Conservation (phyloP, 1,140 invertebrate genomes). For the Potamilus streckersoni region DNA sequence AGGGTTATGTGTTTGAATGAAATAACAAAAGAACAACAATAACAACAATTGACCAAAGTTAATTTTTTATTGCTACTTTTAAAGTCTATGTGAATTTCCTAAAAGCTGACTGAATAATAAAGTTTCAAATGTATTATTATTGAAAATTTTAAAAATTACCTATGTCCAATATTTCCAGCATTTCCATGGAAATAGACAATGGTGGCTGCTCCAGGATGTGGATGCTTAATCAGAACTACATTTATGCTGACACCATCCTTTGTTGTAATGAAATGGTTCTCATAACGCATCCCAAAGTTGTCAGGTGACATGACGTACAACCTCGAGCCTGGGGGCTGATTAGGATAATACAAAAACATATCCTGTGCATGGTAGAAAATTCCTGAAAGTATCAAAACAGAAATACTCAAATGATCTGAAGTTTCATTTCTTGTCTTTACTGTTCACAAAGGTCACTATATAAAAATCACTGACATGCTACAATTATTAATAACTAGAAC, state of each 20-base stretch:
- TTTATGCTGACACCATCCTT: constrained; percentile 86
- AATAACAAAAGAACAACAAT: too few relatives aligned
- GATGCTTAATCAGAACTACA: constrained; percentile 87
- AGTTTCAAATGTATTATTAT: too few relatives aligned
- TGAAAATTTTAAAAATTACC: constrained; percentile 69
- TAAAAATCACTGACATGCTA: too few relatives aligned
- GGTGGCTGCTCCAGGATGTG: constrained; percentile 74
- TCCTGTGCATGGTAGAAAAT: constrained; percentile 86
- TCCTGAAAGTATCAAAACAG: constrained; percentile 35
- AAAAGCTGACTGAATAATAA: too few relatives aligned
- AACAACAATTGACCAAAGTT: too few relatives aligned
- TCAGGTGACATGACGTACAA: constrained; percentile 88
- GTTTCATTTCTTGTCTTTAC: too few relatives aligned
- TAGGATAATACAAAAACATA: constrained; percentile 87
- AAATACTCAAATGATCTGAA: too few relatives aligned
- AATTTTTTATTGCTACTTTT: too few relatives aligned
- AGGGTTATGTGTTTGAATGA: too few relatives aligned
- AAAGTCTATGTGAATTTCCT: too few relatives aligned
- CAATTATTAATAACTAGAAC: too few relatives aligned
- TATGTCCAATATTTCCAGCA: constrained; percentile 95
- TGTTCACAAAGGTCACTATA: too few relatives aligned
- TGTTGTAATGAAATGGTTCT: constrained; percentile 77
- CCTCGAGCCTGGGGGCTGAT: constrained; percentile 86
- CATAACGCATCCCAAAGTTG: constrained; percentile 84
- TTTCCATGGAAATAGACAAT: constrained; percentile 94